phyloP scores from a whole-genome alignment of 2,113 vertebrate genomes.

The Tragelaphus scriptus region DNA sequence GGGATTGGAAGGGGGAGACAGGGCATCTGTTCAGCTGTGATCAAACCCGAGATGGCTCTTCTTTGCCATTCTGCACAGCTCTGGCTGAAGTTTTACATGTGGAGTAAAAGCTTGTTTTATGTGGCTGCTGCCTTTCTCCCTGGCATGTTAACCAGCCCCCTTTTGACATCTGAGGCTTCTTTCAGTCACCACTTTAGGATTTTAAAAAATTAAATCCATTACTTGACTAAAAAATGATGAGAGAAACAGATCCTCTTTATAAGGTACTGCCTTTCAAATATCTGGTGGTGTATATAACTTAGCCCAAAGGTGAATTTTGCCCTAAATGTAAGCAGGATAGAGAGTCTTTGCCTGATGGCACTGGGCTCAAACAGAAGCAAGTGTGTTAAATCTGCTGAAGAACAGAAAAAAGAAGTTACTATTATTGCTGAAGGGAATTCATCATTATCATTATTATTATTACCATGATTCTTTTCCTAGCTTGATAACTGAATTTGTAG shows the following conservation, averaged over 20 bases:
- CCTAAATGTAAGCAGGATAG: neutral
- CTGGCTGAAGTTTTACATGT: neutral
- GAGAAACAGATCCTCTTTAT: neutral
- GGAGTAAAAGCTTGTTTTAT: neutral
- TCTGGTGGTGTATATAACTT: too few relatives aligned
- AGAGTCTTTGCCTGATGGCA: neutral
- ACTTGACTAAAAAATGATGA: neutral
- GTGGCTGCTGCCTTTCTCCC: neutral
- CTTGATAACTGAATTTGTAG: neutral
- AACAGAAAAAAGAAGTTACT: neutral
- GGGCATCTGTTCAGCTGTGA: neutral
- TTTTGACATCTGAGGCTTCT: neutral
- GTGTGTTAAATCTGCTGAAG: neutral
- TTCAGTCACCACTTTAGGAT: neutral
- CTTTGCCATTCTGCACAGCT: neutral
- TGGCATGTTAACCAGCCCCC: neutral
- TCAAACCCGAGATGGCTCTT: neutral
- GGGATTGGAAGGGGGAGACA: neutral
- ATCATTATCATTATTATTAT: neutral
- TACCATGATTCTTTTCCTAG: neutral
- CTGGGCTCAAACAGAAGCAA: neutral
- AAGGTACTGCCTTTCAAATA: neutral
- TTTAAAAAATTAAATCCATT: neutral
- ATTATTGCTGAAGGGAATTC: neutral
- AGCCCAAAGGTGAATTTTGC: neutral